These are phyloP conservation scores for Nomada fucata DNA, from an alignment of 2,888 invertebrate species.

Conservation along the genomic window DNA sequence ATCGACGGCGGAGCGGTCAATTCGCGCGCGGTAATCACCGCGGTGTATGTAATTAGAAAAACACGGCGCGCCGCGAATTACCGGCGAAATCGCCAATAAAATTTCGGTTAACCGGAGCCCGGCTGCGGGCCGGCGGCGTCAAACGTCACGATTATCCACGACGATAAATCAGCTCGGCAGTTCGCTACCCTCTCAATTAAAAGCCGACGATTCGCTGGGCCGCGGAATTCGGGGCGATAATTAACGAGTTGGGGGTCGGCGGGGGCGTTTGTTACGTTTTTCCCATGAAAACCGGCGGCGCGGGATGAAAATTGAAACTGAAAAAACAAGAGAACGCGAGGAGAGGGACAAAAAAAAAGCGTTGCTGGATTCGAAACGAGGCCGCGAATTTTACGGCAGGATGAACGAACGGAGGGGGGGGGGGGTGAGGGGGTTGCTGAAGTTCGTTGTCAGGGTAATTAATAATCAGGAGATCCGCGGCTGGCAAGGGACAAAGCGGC, in stretches of 20 bases:
- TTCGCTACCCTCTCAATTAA: conserved; percentile 57
- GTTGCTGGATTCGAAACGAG: conserved; percentile 61
- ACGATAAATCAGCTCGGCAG: conserved; percentile 62
- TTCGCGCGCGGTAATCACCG: conserved; percentile 26
- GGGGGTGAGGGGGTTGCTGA: conserved; percentile 18
- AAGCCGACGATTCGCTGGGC: conserved; percentile 55
- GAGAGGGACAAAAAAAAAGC: conserved; percentile 10
- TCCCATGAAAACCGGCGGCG: conserved; percentile 56
- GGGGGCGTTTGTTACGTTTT: conserved; percentile 60
- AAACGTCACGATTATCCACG: conserved; percentile 53
- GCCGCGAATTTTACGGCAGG: conserved; percentile 53
- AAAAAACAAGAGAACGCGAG: not conserved
- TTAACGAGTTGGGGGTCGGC: conserved; percentile 56
- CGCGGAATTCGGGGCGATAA: conserved; percentile 65
- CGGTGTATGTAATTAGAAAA: conserved; percentile 41
- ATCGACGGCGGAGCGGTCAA: conserved; percentile 26
- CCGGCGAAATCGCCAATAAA: conserved; percentile 29
- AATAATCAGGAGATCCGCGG: conserved; percentile 71
- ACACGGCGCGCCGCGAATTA: not conserved
- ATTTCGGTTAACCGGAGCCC: conserved; percentile 17
- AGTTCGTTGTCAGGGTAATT: conserved; percentile 69
- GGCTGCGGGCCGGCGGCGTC: conserved; percentile 15
- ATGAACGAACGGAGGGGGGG: conserved; percentile 7
- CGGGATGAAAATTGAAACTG: conserved; percentile 39
- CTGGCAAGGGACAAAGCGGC: conserved; percentile 70